Evolutionary conservation across 2,888 invertebrate genomes (phyloP).

Genomic region (Epirrhoe tristata): DNA sequence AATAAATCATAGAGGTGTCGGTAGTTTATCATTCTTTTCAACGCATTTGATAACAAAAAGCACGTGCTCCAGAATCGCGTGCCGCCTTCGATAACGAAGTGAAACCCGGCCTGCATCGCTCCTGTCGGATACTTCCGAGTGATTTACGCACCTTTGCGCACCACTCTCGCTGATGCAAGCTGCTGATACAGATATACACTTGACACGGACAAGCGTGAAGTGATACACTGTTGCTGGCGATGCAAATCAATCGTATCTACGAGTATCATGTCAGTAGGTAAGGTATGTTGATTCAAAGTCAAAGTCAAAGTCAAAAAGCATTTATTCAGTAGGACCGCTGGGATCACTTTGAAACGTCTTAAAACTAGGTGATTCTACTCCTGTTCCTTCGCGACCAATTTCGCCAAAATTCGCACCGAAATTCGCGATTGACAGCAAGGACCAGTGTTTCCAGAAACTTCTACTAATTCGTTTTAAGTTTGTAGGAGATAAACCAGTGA

Average conservation of each 20-base stretch:
- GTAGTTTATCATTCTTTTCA: slow-evolving; percentile 32
- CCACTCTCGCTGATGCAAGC: slow-evolving; percentile 50
- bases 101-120: slow-evolving; percentile 56
- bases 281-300: not conserved
- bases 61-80: slow-evolving; percentile 55
- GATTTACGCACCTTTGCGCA: slow-evolving; percentile 49
- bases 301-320: too few species aligned
- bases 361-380: too few species aligned
- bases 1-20: slow-evolving; percentile 11
- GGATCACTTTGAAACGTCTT: too few species aligned
- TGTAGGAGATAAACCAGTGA: too few species aligned
- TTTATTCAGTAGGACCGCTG: too few species aligned
- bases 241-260: slow-evolving; percentile 1
- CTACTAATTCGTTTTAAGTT: too few species aligned
- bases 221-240: not conserved
- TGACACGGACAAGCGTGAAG: slow-evolving; percentile 22
- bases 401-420: too few species aligned
- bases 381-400: too few species aligned
- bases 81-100: slow-evolving; percentile 56
- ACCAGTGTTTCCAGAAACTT: too few species aligned
- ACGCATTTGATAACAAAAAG: slow-evolving; percentile 34
- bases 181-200: slow-evolving; percentile 42
- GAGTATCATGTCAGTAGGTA: not conserved
- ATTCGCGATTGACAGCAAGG: too few species aligned
- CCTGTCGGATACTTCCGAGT: slow-evolving; percentile 58